Evolutionary conservation across 2,113 vertebrate species (phyloP).

Genomic region (Coreoperca whiteheadi): DNA sequence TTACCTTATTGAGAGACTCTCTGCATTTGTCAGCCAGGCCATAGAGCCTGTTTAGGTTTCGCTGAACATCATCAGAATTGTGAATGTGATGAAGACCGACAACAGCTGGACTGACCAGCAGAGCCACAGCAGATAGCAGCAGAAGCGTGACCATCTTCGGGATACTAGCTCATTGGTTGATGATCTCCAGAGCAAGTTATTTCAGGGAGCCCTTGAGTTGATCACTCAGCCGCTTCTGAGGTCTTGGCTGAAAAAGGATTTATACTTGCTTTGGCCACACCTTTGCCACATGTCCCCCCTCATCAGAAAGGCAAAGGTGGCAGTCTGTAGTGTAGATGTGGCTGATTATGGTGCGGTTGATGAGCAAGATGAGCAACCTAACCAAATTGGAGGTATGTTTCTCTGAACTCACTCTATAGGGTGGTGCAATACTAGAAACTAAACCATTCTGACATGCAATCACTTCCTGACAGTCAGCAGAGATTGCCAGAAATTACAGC

Average conservation of each 20-base stretch:
- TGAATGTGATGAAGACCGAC: too few relatives aligned
- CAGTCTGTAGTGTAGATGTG: not conserved
- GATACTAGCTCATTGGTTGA: not conserved
- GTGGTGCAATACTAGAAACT: not conserved
- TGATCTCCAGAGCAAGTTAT: not conserved
- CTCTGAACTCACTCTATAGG: not conserved
- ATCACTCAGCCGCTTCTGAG: not conserved
- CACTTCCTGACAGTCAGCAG: not conserved
- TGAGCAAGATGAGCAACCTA: not conserved
- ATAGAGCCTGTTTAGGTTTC: accelerated
- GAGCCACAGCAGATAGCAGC: not conserved
- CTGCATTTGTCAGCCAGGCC: not conserved
- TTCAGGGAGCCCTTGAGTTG: too few relatives aligned
- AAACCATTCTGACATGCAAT: not conserved
- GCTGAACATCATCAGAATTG: too few relatives aligned
- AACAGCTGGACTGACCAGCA: not conserved
- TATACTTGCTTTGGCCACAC: not conserved
- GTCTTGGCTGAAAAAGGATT: not conserved
- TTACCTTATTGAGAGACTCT: not conserved
- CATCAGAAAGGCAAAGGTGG: too few relatives aligned
- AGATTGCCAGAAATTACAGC: not conserved
- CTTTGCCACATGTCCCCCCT: not conserved
- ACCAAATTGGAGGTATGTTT: not conserved
- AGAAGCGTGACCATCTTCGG: constrained; percentile 4
- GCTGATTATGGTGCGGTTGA: not conserved